Conservation (phyloP, 2,113 vertebrate species). For the Psettodes erumei region DNA sequence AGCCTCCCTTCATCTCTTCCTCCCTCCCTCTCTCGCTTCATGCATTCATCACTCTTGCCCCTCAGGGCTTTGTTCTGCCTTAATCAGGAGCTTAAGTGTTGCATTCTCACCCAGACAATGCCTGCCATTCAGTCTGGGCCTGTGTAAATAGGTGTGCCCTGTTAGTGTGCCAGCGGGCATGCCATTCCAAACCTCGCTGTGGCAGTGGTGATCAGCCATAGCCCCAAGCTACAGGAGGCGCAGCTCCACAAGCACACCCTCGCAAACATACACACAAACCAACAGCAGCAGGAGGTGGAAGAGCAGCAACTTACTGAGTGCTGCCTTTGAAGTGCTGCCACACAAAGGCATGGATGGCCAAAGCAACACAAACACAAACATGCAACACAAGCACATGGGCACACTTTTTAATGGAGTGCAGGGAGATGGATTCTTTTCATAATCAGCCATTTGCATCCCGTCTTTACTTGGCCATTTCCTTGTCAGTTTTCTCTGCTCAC, state of each 20-base stretch:
- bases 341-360: conserved; percentile 60
- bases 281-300: conserved; percentile 66
- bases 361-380: conserved; percentile 47
- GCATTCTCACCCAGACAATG: conserved; percentile 80
- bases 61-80: conserved; percentile 79
- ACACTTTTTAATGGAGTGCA: conserved; percentile 38
- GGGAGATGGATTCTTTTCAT: conserved; percentile 55
- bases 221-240: conserved; percentile 67
- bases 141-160: conserved; percentile 82
- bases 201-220: conserved; percentile 64
- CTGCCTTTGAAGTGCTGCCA: conserved; percentile 71
- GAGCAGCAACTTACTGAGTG: conserved; percentile 64
- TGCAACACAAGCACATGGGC: conserved; percentile 34
- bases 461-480: conserved; percentile 26
- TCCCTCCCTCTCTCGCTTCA: conserved; percentile 47
- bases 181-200: conserved; percentile 67
- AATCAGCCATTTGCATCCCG: conserved; percentile 51
- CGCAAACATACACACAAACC: conserved; percentile 55
- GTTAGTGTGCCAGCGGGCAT: conserved; percentile 76
- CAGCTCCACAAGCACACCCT: conserved; percentile 42
- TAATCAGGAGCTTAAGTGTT: conserved; percentile 83
- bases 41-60: conserved; percentile 74
- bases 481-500: conserved; percentile 37
- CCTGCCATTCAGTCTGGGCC: conserved; percentile 74
- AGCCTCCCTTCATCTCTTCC: conserved; percentile 49